A percentile compares a stretch with the other conserved stretches of the same genome.
Evolutionary conservation across 2,797 vertebrate genomes (phyloP).

Genomic region (Alauda arvensis): DNA sequence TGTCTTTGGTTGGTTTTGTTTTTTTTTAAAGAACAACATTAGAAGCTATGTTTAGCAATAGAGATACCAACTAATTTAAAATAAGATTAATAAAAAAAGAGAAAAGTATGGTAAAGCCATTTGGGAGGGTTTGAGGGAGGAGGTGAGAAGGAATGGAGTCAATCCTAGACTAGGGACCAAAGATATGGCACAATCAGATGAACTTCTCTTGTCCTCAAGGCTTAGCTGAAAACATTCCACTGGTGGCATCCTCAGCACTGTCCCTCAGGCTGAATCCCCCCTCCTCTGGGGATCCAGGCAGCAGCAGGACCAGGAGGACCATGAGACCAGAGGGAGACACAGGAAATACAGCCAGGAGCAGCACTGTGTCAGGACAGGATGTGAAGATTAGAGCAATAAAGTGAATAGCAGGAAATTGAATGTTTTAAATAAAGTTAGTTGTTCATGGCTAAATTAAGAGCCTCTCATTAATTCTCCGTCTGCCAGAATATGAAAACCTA

Average conservation of each 20-base stretch:
- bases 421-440: constrained; percentile 28
- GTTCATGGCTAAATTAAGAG: constrained; percentile 6
- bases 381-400: neutral
- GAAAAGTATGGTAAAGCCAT: neutral
- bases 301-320: neutral
- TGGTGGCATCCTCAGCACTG: neutral
- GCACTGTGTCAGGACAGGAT: neutral
- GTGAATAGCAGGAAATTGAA: neutral
- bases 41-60: neutral
- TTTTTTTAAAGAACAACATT: neutral
- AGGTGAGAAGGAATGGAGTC: neutral
- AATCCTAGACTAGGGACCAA: neutral
- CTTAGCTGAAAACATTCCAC: neutral
- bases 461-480: constrained; percentile 20
- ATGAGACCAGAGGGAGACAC: neutral
- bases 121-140: neutral
- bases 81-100: neutral
- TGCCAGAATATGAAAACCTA: constrained; percentile 29
- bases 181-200: neutral
- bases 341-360: neutral
- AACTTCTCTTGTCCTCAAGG: neutral
- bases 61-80: neutral
- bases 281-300: neutral
- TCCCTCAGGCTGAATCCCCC: neutral
- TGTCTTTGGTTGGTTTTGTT: neutral